Evolutionary conservation across 2,113 vertebrate species (phyloP), one percentile per base, ranked within the genome.

Genomic region (Pandion haliaetus): DNA sequence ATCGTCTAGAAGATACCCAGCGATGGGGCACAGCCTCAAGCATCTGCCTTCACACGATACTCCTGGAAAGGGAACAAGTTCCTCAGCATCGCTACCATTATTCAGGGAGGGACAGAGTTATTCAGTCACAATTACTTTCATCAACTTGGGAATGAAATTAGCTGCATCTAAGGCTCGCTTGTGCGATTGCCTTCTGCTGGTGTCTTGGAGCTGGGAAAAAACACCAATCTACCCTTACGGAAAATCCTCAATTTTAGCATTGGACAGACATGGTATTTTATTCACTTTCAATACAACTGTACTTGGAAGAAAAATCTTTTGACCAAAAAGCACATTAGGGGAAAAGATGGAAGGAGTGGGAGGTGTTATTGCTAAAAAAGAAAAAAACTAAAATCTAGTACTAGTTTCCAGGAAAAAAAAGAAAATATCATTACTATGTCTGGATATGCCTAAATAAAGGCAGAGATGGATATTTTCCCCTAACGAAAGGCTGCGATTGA

Each of bases 181-280:
- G 49, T 6, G 10, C 44, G 81, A 31, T 44, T 65, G 58, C 47
- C 71, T 94, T 96, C 86, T 86, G 63, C 54, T 92, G 66, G 73
- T 55, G 42, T 97, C 49, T 86, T 18, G 3, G 20, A 86, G 16
- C 26, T 85, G 40, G 69, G 34, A 70, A 55, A 89, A 98, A 95
- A 90, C 14, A 34, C 40, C 34, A 16, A 59, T 59, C 63, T 93
- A 83, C 49, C 20, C 45, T 94, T 97, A 90, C 74, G 86, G 77
- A 92, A 96, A 98, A 85, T 63, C 36, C 50, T 97, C 80, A 82
- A 36, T 85, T 91, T 97, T 82, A 88, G 55, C 72, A 88, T 52
- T 32, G 38, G 74, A 28, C 24, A 91, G 70, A 69, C 80, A 63
- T 15, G 67, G 58, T 78, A 81, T 96, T 96, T 95, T 93, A 91